phyloP scores from a whole-genome alignment of 2,797 vertebrate species.

The Hemitrygon akajei region DNA sequence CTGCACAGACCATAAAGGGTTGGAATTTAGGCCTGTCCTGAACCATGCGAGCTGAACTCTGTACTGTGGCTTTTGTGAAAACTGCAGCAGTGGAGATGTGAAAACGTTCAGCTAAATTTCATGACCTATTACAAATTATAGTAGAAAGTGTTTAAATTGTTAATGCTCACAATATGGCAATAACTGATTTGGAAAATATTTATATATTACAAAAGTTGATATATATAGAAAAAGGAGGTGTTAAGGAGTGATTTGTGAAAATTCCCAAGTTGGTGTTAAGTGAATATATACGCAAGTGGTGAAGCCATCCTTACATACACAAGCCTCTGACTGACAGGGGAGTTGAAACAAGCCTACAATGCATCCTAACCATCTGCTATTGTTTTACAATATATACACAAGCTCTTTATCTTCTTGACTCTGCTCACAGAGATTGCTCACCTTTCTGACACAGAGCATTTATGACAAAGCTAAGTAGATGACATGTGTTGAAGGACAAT shows the following conservation, averaged over 20 bases:
- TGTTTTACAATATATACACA: slow-evolving; percentile 11
- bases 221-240: not conserved
- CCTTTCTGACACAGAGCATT: not conserved
- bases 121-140: not conserved
- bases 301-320: not conserved
- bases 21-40: not conserved
- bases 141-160: not conserved
- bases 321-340: slow-evolving; percentile 23
- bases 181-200: not conserved
- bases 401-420: not conserved
- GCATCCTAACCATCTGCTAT: slow-evolving; percentile 33
- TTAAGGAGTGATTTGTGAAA: not conserved
- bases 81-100: not conserved
- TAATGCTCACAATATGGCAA: not conserved
- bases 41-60: not conserved
- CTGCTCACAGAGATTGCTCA: not conserved
- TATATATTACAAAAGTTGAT: not conserved
- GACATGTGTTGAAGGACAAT: not conserved
- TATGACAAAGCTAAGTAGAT: slow-evolving; percentile 19
- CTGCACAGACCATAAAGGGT: too few relatives aligned
- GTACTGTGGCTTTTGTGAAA: not conserved
- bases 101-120: not conserved
- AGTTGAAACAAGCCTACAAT: slow-evolving; percentile 18
- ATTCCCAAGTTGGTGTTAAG: slow-evolving; percentile 22
- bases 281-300: slow-evolving; percentile 30